Percentiles rank a stretch among this genome's conserved stretches.
Conservation (phyloP, 2,797 vertebrate species). For the Smutsia gigantea region DNA sequence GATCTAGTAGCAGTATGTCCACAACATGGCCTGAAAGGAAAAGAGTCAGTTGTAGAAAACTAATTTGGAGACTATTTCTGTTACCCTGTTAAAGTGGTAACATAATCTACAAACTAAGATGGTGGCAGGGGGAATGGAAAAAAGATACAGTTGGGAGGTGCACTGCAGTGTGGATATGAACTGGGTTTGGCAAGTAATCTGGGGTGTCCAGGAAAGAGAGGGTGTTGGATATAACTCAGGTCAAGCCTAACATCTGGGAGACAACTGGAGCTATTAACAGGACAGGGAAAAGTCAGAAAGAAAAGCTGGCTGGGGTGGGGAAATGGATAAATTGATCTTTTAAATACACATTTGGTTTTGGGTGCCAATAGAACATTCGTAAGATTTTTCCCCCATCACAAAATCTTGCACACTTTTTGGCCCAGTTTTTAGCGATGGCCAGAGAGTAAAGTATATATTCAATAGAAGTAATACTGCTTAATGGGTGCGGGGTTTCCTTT, state of each 20-base stretch:
- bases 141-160: neutral
- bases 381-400: neutral
- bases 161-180: neutral
- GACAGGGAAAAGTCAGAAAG: neutral
- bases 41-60: neutral
- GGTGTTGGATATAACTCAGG: neutral
- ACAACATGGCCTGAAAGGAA: neutral
- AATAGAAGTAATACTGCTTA: neutral
- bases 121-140: neutral
- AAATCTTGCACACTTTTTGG: neutral
- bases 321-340: neutral
- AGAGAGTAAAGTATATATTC: neutral
- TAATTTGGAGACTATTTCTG: neutral
- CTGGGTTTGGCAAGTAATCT: neutral
- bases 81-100: neutral
- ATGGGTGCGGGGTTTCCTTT: neutral
- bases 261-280: neutral
- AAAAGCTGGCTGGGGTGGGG: neutral
- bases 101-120: slow-evolving; percentile 26
- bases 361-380: neutral
- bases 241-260: neutral
- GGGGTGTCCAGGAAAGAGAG: neutral
- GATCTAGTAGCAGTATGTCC: neutral
- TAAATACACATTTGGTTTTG: neutral
- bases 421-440: neutral